These are phyloP conservation scores for Scaptodrosophila lebanonensis DNA, from an alignment of 1,140 invertebrate genomes.

Conservation along the genomic window DNA sequence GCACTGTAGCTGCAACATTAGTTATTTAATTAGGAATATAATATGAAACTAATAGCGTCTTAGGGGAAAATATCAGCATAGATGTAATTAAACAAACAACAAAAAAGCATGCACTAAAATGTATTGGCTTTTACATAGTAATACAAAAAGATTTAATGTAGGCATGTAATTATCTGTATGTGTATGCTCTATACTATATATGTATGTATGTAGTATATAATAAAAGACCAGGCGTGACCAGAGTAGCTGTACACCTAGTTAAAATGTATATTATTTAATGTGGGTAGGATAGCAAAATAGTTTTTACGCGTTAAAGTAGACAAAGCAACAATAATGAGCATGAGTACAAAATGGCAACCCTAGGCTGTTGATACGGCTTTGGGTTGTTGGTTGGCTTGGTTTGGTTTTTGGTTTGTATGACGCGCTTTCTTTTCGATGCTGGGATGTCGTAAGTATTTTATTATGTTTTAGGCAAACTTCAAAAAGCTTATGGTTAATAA, in stretches of 20 bases:
- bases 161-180: no score
- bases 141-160: no score
- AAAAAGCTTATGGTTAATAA: constrained; percentile 40
- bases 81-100: background rate
- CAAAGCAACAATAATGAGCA: constrained; percentile 57
- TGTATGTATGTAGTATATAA: constrained; percentile 22
- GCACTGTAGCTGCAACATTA: constrained; percentile 5
- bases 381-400: background rate
- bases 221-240: no score
- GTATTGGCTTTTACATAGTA: no score
- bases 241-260: constrained; percentile 7
- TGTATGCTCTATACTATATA: constrained; percentile 7
- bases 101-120: constrained; percentile 30
- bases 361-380: no score
- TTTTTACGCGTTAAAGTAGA: constrained; percentile 47
- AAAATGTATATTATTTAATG: constrained; percentile 9
- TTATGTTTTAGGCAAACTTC: constrained; percentile 18
- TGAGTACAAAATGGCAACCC: constrained; percentile 35
- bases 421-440: constrained; percentile 31
- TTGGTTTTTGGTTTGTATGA: constrained; percentile 14
- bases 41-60: no score
- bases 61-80: constrained; percentile 5
- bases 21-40: no score
- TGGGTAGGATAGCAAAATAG: constrained; percentile 8
- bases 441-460: constrained; percentile 56